Evolutionary conservation across 2,113 vertebrate species (phyloP), one percentile per base, ranked within the genome.

Genomic region (Mesoclemmys tuberculata): DNA sequence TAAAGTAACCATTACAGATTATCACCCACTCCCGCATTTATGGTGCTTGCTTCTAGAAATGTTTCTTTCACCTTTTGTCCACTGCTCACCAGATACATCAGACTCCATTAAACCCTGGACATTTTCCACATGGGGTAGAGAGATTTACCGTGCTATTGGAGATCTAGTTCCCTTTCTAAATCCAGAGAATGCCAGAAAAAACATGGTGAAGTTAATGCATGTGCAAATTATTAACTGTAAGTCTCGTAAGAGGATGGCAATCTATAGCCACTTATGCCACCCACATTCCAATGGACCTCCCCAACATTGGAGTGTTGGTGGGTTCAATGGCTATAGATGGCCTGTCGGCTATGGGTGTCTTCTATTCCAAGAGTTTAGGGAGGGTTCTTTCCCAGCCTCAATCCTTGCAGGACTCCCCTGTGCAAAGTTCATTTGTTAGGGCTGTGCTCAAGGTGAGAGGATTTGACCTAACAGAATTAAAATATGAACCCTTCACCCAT

Each of bases 1-100:
- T 99, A 99, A 99, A 64, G 16, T 86, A 71, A 79, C 91, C 61
- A 27, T 82, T 92, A 8, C 16, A 55, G 31, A 29, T 4, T 93
- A 11, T 85, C 68, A 12, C 6, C 55, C 48, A 87, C 35, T 9
- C 3, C 1, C 54, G 5, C 24, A 14, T 78, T 4, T 44, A 64
- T 55, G 51, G 35, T 61, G 51, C 27, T 89, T 87, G 75, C 26
- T 88, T 56, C 2, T 22, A 6, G 24, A 18, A 89, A 56, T 22
- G 1, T 82, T 44, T n/a, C n/a, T 56, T 29, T 22, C 51, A 81
- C 9, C 18, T 2, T 86, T 85, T 86, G 8, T 8, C 0, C 10
- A 19, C 6, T 58, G 1, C 56, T 21, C 55, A 35, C 2, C 55
- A 21, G 27, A 3, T 27, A 1, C 68, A 19, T 7, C 38, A 77